Conservation (phyloP, 2,888 invertebrate species). For the Chesias legatella region DNA sequence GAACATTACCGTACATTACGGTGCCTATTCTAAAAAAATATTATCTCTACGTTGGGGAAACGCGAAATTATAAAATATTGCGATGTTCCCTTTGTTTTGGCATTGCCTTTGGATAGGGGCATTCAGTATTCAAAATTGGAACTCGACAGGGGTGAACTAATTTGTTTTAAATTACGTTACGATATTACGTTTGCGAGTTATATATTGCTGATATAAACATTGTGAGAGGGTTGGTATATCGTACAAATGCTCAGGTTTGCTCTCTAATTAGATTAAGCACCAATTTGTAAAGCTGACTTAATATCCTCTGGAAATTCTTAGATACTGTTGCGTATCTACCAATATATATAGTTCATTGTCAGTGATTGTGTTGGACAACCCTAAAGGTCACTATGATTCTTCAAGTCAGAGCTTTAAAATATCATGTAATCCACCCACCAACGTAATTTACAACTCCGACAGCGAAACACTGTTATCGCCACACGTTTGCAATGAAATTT, state of each 20-base stretch:
- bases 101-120: constrained; percentile 62
- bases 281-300: constrained; percentile 41
- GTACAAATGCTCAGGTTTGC: constrained; percentile 50
- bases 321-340: not conserved
- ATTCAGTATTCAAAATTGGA: constrained; percentile 73
- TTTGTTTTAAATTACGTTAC: constrained; percentile 80
- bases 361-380: constrained; percentile 1
- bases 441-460: constrained; percentile 44
- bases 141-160: constrained; percentile 72
- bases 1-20: constrained; percentile 61
- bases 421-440: constrained; percentile 43
- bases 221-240: constrained; percentile 65
- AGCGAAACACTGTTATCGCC: constrained; percentile 47
- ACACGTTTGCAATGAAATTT: constrained; percentile 51
- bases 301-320: constrained; percentile 1
- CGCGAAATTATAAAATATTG: constrained; percentile 69
- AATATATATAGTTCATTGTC: too few species aligned
- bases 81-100: constrained; percentile 71
- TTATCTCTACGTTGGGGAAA: constrained; percentile 49
- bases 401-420: constrained; percentile 18
- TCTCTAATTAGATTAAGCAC: constrained; percentile 49
- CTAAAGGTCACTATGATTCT: constrained; percentile 14
- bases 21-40: constrained; percentile 63
- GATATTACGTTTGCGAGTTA: constrained; percentile 73
- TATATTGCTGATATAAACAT: constrained; percentile 71